Conservation (phyloP, 2,888 invertebrate genomes). For the Heliconius hortense region DNA sequence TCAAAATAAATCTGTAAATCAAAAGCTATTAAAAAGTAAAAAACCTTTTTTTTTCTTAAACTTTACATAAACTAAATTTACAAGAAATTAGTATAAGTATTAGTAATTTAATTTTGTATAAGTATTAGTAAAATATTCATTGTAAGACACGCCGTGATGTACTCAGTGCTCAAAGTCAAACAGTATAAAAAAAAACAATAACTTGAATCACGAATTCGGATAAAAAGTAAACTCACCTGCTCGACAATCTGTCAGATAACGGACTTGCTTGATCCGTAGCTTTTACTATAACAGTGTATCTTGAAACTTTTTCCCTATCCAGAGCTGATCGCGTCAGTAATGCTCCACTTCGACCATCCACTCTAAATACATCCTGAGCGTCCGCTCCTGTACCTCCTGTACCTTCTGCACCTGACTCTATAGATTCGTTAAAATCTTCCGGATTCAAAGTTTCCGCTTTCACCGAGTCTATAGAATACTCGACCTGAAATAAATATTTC, state of each 20-base stretch:
- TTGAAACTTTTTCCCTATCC: conserved; percentile 93
- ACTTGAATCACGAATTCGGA: not conserved
- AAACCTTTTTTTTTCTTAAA: too few relatives aligned
- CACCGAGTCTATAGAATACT: conserved; percentile 89
- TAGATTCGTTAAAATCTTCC: conserved; percentile 64
- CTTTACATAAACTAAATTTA: too few relatives aligned
- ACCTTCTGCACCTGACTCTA: conserved; percentile 53
- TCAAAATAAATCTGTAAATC: too few relatives aligned
- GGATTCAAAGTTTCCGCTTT: conserved; percentile 74
- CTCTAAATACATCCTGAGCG: conserved; percentile 89
- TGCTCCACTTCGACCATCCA: conserved; percentile 92
- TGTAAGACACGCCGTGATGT: not conserved
- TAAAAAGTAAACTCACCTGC: conserved; percentile 77
- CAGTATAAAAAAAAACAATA: not conserved
- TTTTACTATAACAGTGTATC: conserved; percentile 91
- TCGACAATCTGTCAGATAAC: conserved; percentile 88
- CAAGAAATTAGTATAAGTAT: too few relatives aligned
- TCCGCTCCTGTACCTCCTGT: conserved; percentile 70
- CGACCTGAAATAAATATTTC: conserved; percentile 74
- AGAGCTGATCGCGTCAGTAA: conserved; percentile 90
- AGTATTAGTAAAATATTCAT: too few relatives aligned
- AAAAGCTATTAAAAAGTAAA: too few relatives aligned
- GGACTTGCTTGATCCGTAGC: conserved; percentile 93
- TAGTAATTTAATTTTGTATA: too few relatives aligned
- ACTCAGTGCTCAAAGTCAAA: not conserved